Conservation (phyloP, 2,797 vertebrate species). For the Cercopithecus mitis region DNA sequence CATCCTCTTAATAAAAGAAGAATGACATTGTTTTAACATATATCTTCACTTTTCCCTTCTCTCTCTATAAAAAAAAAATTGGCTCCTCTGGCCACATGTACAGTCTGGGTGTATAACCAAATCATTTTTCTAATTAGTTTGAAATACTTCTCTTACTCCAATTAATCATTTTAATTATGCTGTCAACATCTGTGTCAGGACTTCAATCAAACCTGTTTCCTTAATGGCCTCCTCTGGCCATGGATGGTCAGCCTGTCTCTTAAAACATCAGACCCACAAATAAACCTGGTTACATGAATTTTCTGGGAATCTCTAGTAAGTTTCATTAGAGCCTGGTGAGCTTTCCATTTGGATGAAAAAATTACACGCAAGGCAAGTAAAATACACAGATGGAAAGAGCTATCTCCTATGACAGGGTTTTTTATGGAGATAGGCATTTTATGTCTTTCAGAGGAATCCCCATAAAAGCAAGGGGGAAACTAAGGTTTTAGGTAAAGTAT, state of each 20-base stretch:
- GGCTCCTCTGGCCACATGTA: constrained; percentile 40
- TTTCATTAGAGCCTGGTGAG: neutral
- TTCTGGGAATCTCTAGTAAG: neutral
- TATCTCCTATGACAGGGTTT: neutral
- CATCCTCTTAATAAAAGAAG: neutral
- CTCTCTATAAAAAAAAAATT: neutral
- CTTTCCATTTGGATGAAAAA: constrained; percentile 42
- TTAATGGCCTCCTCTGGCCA: constrained; percentile 78
- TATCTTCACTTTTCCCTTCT: neutral
- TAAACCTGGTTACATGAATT: neutral
- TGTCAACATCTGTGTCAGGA: constrained; percentile 82
- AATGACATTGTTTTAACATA: neutral
- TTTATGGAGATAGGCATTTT: constrained; percentile 31
- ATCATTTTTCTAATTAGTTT: constrained; percentile 80
- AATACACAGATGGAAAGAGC: neutral
- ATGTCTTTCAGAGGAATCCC: constrained; percentile 34
- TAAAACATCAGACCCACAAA: constrained; percentile 7
- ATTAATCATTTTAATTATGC: constrained; percentile 86
- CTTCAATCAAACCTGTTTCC: constrained; percentile 80
- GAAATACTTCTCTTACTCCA: constrained; percentile 76
- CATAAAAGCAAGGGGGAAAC: constrained; percentile 27
- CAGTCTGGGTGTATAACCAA: constrained; percentile 61
- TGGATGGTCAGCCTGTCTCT: constrained; percentile 58
- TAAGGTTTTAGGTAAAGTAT: neutral
- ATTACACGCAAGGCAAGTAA: neutral